These are phyloP conservation scores for Creontiades dilutus DNA, from an alignment of 2,888 invertebrate species.

Conservation along the genomic window DNA sequence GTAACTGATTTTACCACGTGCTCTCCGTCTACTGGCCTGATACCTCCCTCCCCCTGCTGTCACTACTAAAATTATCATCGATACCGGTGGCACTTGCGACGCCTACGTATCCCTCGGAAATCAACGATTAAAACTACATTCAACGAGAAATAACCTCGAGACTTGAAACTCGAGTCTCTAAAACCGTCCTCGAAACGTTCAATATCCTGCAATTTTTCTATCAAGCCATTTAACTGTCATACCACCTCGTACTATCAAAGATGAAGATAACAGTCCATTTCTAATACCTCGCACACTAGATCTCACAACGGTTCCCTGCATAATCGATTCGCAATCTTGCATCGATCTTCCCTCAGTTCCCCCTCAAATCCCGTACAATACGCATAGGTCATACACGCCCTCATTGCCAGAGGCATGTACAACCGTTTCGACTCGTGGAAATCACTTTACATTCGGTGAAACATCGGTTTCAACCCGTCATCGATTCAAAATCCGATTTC, in stretches of 20 bases:
- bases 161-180: not conserved
- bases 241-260: not conserved
- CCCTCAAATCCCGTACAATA: too few relatives aligned
- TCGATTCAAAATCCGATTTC: not conserved
- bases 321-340: too few relatives aligned
- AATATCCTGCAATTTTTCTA: not conserved
- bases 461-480: not conserved
- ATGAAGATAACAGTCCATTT: too few relatives aligned
- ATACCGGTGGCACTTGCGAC: not conserved
- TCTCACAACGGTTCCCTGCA: too few relatives aligned
- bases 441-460: too few relatives aligned
- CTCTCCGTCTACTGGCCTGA: not conserved
- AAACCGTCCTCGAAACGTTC: not conserved
- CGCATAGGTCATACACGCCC: too few relatives aligned
- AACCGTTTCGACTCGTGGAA: too few relatives aligned
- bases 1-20: constrained; percentile 13
- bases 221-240: not conserved
- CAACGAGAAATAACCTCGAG: not conserved
- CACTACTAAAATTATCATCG: constrained; percentile 18
- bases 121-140: not conserved
- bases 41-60: not conserved
- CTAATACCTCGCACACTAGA: too few relatives aligned
- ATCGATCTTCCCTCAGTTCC: too few relatives aligned
- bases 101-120: not conserved
- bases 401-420: too few relatives aligned